phyloP scores from a whole-genome alignment of 2,888 invertebrate species.

The Polydrusus cervinus region DNA sequence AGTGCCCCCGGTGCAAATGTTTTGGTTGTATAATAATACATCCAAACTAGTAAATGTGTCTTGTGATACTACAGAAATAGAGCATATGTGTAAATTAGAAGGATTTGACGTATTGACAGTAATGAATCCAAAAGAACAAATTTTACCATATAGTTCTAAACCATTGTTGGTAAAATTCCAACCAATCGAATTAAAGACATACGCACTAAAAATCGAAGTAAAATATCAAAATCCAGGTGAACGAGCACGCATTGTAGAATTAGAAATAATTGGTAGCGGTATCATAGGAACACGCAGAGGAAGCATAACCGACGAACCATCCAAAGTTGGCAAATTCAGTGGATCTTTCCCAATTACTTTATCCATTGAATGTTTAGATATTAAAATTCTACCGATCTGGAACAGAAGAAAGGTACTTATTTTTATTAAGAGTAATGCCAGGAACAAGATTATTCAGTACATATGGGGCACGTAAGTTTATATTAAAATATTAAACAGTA shows the following conservation, averaged over 20 bases:
- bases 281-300: not conserved
- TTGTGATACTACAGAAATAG: conserved; percentile 61
- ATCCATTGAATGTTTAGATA: conserved; percentile 66
- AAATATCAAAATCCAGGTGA: conserved; percentile 4
- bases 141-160: conserved; percentile 60
- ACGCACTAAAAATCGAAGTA: conserved; percentile 61
- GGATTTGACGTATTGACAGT: conserved; percentile 67
- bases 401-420: conserved; percentile 65
- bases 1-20: conserved; percentile 64
- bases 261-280: conserved; percentile 28
- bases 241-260: not conserved
- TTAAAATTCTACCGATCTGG: conserved; percentile 66
- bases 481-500: no score
- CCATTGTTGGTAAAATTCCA: conserved; percentile 69
- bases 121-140: conserved; percentile 64
- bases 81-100: conserved; percentile 62
- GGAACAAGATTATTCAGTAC: conserved; percentile 66
- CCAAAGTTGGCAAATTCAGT: conserved; percentile 4
- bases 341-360: conserved; percentile 59
- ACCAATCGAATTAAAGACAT: conserved; percentile 66
- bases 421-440: conserved; percentile 68
- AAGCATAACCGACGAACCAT: not conserved
- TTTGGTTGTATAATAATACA: conserved; percentile 70
- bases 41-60: conserved; percentile 61
- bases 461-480: conserved; percentile 67